phyloP scores from a whole-genome alignment of 2,797 vertebrate genomes.

The Enteromius paludinosus region DNA sequence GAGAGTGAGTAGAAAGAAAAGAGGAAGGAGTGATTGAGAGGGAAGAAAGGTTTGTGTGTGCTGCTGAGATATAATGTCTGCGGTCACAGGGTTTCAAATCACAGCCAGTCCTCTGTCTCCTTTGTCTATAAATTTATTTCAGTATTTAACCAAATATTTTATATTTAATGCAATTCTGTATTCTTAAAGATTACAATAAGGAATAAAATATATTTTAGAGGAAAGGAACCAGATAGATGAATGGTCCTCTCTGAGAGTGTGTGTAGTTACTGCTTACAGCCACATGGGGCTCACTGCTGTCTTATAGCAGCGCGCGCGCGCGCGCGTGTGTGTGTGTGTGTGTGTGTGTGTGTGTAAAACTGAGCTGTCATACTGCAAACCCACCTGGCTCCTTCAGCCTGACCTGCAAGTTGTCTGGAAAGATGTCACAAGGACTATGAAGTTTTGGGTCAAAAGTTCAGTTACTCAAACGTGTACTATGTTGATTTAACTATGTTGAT shows the following conservation, averaged over 20 bases:
- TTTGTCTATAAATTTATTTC: not conserved
- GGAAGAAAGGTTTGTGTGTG: not conserved
- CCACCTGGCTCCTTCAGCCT: slow-evolving; percentile 77
- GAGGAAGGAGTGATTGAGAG: slow-evolving; percentile 16
- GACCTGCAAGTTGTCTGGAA: slow-evolving; percentile 53
- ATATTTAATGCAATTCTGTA: not conserved
- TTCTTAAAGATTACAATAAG: not conserved
- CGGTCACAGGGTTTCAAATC: slow-evolving; percentile 37
- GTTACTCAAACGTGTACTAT: not conserved
- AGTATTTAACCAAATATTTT: not conserved
- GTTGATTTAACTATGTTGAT: not conserved
- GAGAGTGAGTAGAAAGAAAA: slow-evolving; percentile 57
- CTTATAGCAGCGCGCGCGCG: slow-evolving; percentile 4
- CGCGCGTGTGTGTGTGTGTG: not conserved
- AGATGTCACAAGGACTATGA: not conserved
- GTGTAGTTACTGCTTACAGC: slow-evolving; percentile 52
- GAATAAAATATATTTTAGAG: slow-evolving; percentile 14
- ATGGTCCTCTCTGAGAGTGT: not conserved
- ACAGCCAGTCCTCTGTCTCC: not conserved
- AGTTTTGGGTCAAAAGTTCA: not conserved
- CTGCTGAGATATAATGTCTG: slow-evolving; percentile 57
- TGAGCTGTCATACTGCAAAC: slow-evolving; percentile 63
- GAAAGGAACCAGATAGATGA: not conserved
- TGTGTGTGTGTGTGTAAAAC: slow-evolving; percentile 39
- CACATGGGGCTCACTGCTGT: slow-evolving; percentile 60